These are phyloP conservation scores for Microplitis mediator DNA, from an alignment of 1,140 invertebrate genomes.

Conservation along the genomic window DNA sequence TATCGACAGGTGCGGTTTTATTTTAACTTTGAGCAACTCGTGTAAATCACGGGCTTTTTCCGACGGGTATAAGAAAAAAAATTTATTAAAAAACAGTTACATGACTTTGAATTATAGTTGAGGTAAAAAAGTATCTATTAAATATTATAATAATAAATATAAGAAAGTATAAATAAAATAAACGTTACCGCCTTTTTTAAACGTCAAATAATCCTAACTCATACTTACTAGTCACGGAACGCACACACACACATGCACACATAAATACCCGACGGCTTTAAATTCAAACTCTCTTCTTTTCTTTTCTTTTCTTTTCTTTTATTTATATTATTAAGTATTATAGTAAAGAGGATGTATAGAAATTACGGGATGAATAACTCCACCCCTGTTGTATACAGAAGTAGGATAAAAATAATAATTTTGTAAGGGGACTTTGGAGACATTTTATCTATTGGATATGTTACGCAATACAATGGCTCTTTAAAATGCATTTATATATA, in stretches of 20 bases:
- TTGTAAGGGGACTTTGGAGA: neutral
- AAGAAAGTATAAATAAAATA: neutral
- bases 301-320: neutral
- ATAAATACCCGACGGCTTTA: too few relatives aligned
- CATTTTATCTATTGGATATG: too few relatives aligned
- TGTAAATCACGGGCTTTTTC: too few relatives aligned
- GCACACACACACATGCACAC: neutral
- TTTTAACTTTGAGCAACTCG: too few relatives aligned
- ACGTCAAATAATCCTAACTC: neutral
- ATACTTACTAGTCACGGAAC: neutral
- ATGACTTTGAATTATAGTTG: too few relatives aligned
- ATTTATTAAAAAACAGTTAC: too few relatives aligned
- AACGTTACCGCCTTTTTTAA: neutral
- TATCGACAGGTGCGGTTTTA: too few relatives aligned
- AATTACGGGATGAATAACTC: neutral
- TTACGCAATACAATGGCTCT: neutral
- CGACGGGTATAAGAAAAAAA: too few relatives aligned
- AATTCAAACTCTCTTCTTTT: too few relatives aligned
- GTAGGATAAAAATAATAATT: neutral
- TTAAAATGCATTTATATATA: neutral
- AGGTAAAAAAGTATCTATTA: too few relatives aligned
- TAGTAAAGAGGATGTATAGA: neutral
- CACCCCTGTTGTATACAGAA: neutral
- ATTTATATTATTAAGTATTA: neutral
- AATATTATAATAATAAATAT: too few relatives aligned